Evolutionary conservation across 1,140 invertebrate genomes (phyloP), one percentile per base, ranked within the genome.

Genomic region (Drosophila lowei): DNA sequence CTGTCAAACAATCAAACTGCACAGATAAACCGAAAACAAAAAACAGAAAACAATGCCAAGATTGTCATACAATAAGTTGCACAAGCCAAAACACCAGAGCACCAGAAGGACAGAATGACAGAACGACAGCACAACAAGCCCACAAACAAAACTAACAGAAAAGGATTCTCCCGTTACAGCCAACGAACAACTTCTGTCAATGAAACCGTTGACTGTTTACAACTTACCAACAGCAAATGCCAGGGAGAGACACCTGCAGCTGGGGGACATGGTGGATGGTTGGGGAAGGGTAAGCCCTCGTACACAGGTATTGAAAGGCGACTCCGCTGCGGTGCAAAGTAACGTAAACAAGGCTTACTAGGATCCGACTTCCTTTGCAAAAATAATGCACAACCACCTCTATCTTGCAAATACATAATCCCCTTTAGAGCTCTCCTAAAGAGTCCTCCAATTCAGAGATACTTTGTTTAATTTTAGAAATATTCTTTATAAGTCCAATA

Each of bases 1-100:
- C 58, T 50, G 53, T 43, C 52, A 63, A 76, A 65, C 58, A 63
- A 79, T 63, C 84, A 79, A 79, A 79, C 59, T 59, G 59, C 52
- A 57, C 47, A 72, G 61, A 65, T 68, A 64, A 72, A 34, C 43
- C 52, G 23, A 61, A 62, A 62, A 41, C 34, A 43, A 47, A 16
- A 44, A 15, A 38, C 34, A 38, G 15, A 57, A 60, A 72, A 53
- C 59, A 65, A 67, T 68, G 68, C 52, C 41, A 34, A 66, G 65
- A 68, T 68, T 68, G 60, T 74, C 59, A 47, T 38, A 13, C 34
- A 38, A 38, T 38, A 38, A 38, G 34, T 38, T 38, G 34, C 3
- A 38, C 11, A 25, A 25, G 23, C 23, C 34, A 38, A 13, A 38
- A 38, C 34, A 38, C 52, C 28, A 9, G 70, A 50, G 68, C 23